Percentiles rank a stretch among this genome's conserved stretches.
Conservation (phyloP, 2,113 vertebrate species). For the Gallinago paraguaiae region DNA sequence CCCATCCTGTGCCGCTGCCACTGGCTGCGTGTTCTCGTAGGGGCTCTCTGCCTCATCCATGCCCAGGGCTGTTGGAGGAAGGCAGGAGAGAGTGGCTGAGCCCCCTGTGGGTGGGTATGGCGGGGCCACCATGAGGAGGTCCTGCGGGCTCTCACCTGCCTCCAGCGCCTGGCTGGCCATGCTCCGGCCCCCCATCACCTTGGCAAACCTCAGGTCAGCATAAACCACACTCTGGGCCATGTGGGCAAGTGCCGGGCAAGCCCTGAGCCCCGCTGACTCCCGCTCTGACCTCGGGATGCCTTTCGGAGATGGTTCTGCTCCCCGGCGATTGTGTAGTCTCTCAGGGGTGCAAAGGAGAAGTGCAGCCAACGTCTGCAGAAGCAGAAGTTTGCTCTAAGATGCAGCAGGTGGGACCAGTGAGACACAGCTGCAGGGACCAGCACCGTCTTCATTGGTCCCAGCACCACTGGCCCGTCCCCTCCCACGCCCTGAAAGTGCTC, state of each 20-base stretch:
- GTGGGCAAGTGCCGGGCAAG: not conserved
- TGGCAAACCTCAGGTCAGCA: conserved; percentile 58
- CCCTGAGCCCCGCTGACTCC: not conserved
- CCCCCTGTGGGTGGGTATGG: fast-evolving
- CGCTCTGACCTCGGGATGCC: not conserved
- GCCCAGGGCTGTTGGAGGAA: not conserved
- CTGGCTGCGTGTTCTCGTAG: not conserved
- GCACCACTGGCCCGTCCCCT: not conserved
- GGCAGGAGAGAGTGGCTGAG: not conserved
- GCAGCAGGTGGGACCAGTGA: conserved; percentile 9
- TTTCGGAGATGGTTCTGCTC: not conserved
- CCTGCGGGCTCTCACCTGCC: conserved; percentile 1
- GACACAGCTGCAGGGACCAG: not conserved
- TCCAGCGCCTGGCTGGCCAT: not conserved
- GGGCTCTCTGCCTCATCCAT: conserved; percentile 10
- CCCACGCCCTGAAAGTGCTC: not conserved
- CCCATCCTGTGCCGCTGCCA: not conserved
- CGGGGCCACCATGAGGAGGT: fast-evolving
- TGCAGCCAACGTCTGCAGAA: not conserved
- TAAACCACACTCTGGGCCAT: conserved; percentile 45
- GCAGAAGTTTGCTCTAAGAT: conserved; percentile 13
- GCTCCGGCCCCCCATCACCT: not conserved
- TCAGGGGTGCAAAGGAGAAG: not conserved
- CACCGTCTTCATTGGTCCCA: conserved; percentile 20
- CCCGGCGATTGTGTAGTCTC: fast-evolving